These are phyloP conservation scores for Bombus soroeensis DNA, from an alignment of 1,140 invertebrate genomes.

Conservation along the genomic window DNA sequence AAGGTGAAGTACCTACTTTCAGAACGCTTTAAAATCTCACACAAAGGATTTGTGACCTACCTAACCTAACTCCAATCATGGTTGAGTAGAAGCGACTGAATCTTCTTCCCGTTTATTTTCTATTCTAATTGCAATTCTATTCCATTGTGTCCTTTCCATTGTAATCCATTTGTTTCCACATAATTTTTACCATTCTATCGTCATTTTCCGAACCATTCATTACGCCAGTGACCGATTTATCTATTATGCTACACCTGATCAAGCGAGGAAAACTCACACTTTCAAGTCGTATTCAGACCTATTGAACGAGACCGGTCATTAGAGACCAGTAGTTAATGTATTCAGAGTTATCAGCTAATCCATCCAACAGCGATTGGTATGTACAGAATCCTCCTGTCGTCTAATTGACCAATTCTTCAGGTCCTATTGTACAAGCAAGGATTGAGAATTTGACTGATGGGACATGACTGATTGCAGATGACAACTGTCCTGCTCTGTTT, in stretches of 20 bases:
- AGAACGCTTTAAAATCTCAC: too few species aligned
- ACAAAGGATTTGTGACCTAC: too few species aligned
- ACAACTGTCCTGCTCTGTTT: background rate
- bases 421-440: slow-evolving; percentile 5
- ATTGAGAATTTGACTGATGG: slow-evolving; percentile 31
- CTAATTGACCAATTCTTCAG: slow-evolving; percentile 40
- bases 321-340: slow-evolving; percentile 32
- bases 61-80: too few species aligned
- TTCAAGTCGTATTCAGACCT: background rate
- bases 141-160: too few species aligned
- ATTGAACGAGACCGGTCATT: slow-evolving; percentile 25
- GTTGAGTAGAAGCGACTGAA: too few species aligned
- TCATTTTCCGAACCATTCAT: background rate
- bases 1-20: too few species aligned
- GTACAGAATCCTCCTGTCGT: slow-evolving; percentile 28
- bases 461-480: background rate
- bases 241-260: background rate
- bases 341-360: slow-evolving; percentile 42
- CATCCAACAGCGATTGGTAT: slow-evolving; percentile 31
- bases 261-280: slow-evolving; percentile 6
- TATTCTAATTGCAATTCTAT: too few species aligned
- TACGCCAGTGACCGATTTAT: background rate
- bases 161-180: too few species aligned
- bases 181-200: background rate
- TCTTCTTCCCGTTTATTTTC: too few species aligned